phyloP scores from a whole-genome alignment of 2,113 vertebrate species.

The Coreoperca whiteheadi region DNA sequence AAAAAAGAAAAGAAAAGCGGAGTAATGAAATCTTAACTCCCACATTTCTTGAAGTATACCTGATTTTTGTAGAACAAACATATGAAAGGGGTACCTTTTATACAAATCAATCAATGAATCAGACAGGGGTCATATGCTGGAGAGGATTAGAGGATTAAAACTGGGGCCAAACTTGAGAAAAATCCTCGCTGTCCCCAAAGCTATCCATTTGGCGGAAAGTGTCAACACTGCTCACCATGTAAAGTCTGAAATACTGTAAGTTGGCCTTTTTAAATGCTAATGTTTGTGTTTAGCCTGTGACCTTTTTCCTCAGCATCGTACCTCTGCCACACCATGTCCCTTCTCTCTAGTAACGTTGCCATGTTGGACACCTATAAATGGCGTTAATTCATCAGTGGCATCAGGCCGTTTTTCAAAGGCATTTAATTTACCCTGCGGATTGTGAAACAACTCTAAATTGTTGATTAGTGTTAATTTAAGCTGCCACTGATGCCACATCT shows the following conservation, averaged over 20 bases:
- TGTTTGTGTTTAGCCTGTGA: not conserved
- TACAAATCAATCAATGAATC: slow-evolving; percentile 56
- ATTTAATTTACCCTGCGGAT: slow-evolving; percentile 31
- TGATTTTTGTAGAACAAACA: slow-evolving; percentile 3
- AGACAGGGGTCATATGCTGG: not conserved
- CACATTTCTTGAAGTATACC: not conserved
- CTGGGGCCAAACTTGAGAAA: slow-evolving; percentile 38
- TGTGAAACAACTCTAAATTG: slow-evolving; percentile 59
- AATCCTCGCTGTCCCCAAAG: slow-evolving; percentile 40
- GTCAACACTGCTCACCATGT: not conserved
- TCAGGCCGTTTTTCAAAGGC: slow-evolving; percentile 37
- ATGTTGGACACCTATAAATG: slow-evolving; percentile 31
- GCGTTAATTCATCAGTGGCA: slow-evolving; percentile 22
- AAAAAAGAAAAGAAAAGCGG: too few relatives aligned
- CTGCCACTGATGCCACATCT: slow-evolving; percentile 49
- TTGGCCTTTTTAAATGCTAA: not conserved
- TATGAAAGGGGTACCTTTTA: slow-evolving; percentile 37
- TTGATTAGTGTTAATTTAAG: slow-evolving; percentile 63
- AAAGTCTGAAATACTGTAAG: not conserved
- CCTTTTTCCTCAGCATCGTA: not conserved
- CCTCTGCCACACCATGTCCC: not conserved
- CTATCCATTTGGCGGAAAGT: slow-evolving; percentile 24
- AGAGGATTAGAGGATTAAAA: slow-evolving; percentile 67
- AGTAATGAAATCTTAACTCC: not conserved
- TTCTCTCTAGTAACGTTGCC: not conserved